A percentile compares a stretch with the other conserved stretches of the same genome.
These are phyloP conservation scores for Macroglossus sobrinus DNA, from an alignment of 2,113 vertebrate genomes.

Conservation along the genomic window DNA sequence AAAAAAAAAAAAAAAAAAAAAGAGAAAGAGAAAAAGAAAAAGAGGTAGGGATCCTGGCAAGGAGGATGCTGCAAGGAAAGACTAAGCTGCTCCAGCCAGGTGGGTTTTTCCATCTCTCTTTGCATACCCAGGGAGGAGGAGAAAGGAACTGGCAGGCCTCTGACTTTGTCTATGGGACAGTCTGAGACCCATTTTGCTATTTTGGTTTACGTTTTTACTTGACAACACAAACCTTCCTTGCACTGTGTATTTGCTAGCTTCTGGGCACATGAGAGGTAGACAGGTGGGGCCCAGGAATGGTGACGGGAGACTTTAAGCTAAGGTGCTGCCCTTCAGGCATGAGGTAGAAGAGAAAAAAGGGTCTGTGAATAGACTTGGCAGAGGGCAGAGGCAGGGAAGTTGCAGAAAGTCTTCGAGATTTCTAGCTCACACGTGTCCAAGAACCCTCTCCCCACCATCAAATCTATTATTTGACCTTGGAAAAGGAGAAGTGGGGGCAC, in stretches of 20 bases:
- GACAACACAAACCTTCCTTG: neutral
- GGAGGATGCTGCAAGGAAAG: neutral
- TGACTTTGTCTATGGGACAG: neutral
- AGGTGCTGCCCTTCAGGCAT: neutral
- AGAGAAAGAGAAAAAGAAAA: too few species aligned
- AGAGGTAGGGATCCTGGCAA: neutral
- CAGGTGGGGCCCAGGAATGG: neutral
- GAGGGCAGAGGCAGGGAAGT: neutral
- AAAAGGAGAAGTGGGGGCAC: neutral
- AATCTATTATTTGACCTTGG: conserved; percentile 35
- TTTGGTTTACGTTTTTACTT: neutral
- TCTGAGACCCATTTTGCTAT: neutral
- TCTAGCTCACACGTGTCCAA: neutral
- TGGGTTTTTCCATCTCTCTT: neutral
- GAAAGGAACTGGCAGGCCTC: neutral
- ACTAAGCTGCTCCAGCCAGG: neutral
- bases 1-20: neutral
- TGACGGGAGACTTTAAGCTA: neutral
- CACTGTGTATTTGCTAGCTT: neutral
- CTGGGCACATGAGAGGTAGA: neutral
- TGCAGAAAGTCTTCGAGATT: neutral
- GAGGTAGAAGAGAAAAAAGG: neutral
- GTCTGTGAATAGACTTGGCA: neutral
- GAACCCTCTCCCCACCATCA: neutral
- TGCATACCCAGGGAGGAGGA: neutral